Evolutionary conservation across 2,888 invertebrate species (phyloP), one percentile per base, ranked within the genome.

Genomic region (Hartigia nigra): DNA sequence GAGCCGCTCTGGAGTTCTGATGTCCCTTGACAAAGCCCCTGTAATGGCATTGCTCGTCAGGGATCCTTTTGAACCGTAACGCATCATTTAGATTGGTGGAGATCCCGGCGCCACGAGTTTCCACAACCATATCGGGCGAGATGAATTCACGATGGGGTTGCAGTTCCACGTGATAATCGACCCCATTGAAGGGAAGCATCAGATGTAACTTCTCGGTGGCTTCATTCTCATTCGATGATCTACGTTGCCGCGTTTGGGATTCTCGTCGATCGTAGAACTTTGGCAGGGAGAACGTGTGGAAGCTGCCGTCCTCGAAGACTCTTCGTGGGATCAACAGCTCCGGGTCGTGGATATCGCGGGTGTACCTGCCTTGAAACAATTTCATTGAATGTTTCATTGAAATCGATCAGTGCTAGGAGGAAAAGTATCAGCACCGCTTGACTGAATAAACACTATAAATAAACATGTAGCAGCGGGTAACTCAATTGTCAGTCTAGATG

Each of bases 101-200:
- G 37, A 92, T 90, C 12, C 87, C 87, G 78, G 89, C 90, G 79
- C 92, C 92, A 88, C 95, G 95, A 72, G 95, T 93, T 92, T 97
- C 97, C 85, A 97, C 93, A 81, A 96, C 93, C 91, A 96, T 91
- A 79, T 94, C 94, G 35, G 93, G 93, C 5, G 93, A 92, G 77
- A 94, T 85, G 80, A 94, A 92, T 31, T 90, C 91, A 83, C 92
- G 92, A 86, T 93, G 93, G 4, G 94, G 93, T 87, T 89, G 92
- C 69, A 94, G 86, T 81, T 93, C 92, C 72, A 93, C 83, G 76
- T 93, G 92, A 81, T 93, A 91, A 76, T 91, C 88, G 76, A 83
- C 80, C 5, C 88, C 90, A 74, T 87, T 85, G 79, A 92, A 87
- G 12, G 88, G 85, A 69, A 92, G 80, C 77, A 87, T 82, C 81